Conservation (phyloP, 2,888 invertebrate genomes). For the Ernsta delagoae region DNA sequence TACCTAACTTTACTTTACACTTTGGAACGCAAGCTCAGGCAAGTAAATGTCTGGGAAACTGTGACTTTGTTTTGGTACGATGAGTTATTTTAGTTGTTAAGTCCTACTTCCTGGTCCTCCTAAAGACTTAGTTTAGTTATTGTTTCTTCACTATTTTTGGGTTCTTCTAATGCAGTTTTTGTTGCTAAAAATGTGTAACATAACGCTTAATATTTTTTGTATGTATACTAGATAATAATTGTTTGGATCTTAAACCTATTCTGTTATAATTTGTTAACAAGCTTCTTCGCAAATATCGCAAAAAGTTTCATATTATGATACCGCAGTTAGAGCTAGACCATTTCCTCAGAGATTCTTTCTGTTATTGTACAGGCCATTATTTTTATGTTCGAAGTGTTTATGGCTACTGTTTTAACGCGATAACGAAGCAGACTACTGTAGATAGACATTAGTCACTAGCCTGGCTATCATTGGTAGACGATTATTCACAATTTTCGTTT, state of each 20-base stretch:
- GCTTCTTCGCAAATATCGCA: neutral
- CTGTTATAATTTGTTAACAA: neutral
- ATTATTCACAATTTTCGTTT: slow-evolving; percentile 17
- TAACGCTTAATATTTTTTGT: too few species aligned
- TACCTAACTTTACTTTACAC: slow-evolving; percentile 38
- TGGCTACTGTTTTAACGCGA: slow-evolving; percentile 23
- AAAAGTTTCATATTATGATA: neutral
- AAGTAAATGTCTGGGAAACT: slow-evolving; percentile 22
- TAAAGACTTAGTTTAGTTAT: too few species aligned
- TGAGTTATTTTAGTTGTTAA: slow-evolving; percentile 7
- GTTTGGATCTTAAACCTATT: neutral
- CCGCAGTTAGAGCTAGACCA: neutral
- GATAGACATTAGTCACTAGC: slow-evolving; percentile 17
- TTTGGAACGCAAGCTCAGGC: slow-evolving; percentile 15
- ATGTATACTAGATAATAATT: too few species aligned
- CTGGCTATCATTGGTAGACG: slow-evolving; percentile 14
- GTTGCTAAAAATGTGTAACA: too few species aligned
- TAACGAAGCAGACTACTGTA: slow-evolving; percentile 22
- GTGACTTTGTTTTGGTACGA: slow-evolving; percentile 21
- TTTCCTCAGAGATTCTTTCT: neutral
- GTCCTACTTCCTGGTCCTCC: neutral
- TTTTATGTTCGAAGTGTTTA: slow-evolving; percentile 31
- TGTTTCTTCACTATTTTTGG: too few species aligned
- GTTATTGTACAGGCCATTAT: slow-evolving; percentile 1
- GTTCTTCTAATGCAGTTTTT: too few species aligned